These are phyloP conservation scores for Merops nubicus DNA, from an alignment of 2,113 vertebrate genomes.

Conservation along the genomic window DNA sequence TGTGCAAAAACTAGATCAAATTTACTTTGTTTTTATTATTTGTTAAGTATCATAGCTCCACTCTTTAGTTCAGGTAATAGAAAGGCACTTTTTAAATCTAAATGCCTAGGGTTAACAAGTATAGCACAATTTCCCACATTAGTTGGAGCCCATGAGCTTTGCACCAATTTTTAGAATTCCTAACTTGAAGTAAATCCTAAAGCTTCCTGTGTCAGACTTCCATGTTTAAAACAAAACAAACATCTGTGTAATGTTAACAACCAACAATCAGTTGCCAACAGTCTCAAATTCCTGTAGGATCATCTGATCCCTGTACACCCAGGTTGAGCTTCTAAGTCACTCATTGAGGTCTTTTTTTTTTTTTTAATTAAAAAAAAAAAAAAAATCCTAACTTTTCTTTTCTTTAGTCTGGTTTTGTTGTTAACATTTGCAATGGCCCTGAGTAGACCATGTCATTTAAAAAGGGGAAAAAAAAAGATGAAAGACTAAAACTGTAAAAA, in stretches of 20 bases:
- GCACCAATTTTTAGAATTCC: not conserved
- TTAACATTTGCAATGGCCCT: not conserved
- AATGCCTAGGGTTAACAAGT: accelerated
- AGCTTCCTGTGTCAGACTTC: not conserved
- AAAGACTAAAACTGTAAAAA: not conserved
- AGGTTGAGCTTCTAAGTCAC: not conserved
- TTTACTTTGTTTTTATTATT: not conserved
- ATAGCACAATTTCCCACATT: not conserved
- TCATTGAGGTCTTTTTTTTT: accelerated
- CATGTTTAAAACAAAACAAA: not conserved
- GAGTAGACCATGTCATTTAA: not conserved
- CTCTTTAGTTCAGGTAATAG: not conserved
- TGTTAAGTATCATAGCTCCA: not conserved
- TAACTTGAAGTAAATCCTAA: not conserved
- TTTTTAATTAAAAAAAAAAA: not conserved
- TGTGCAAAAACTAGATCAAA: too few species aligned
- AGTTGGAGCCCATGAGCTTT: not conserved
- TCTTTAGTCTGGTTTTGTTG: not conserved
- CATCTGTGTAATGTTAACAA: accelerated
- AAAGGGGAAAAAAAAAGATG: not conserved
- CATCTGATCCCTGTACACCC: accelerated
- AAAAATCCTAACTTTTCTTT: not conserved
- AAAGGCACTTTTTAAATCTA: accelerated
- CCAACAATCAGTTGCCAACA: too few species aligned
- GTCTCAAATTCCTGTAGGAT: not conserved